phyloP scores from a whole-genome alignment of 1,140 invertebrate species.

The Ptiloglossa arizonensis region DNA sequence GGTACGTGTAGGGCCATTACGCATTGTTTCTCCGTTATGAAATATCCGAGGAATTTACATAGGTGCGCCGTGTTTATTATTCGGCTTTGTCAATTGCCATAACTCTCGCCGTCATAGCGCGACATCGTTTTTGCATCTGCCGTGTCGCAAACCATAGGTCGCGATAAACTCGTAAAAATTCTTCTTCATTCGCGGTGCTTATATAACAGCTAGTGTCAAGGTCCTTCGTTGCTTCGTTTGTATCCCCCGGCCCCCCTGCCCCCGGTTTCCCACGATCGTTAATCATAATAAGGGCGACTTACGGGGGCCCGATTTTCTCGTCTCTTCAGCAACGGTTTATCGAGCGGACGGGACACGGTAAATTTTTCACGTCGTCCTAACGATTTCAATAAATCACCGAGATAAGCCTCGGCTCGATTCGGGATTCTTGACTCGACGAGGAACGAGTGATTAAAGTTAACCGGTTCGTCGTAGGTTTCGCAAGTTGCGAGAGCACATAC shows the following conservation, averaged over 20 bases:
- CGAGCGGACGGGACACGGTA: neutral
- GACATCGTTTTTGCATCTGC: constrained; percentile 50
- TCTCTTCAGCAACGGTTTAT: neutral
- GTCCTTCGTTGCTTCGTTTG: constrained; percentile 21
- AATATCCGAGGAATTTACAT: constrained; percentile 50
- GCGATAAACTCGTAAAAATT: constrained; percentile 56
- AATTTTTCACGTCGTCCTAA: neutral
- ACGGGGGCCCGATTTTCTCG: constrained; percentile 4
- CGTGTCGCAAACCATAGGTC: constrained; percentile 12
- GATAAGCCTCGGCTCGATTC: neutral
- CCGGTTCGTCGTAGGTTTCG: constrained; percentile 12
- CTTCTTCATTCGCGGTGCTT: constrained; percentile 29
- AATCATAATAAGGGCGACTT: constrained; percentile 30
- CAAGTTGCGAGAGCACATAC: neutral
- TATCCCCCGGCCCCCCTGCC: no score
- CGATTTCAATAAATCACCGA: constrained; percentile 9
- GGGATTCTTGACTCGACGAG: neutral
- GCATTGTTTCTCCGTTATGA: constrained; percentile 48
- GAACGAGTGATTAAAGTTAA: neutral
- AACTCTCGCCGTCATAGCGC: constrained; percentile 19
- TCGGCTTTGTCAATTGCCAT: constrained; percentile 44
- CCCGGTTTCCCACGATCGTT: constrained; percentile 29
- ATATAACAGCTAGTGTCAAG: constrained; percentile 36
- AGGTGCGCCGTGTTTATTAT: constrained; percentile 57
- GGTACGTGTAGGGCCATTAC: constrained; percentile 4